Percentiles rank a stretch among this genome's conserved stretches.
These are phyloP conservation scores for Chamaetylas fuelleborni DNA, from an alignment of 2,113 vertebrate genomes.

Conservation along the genomic window DNA sequence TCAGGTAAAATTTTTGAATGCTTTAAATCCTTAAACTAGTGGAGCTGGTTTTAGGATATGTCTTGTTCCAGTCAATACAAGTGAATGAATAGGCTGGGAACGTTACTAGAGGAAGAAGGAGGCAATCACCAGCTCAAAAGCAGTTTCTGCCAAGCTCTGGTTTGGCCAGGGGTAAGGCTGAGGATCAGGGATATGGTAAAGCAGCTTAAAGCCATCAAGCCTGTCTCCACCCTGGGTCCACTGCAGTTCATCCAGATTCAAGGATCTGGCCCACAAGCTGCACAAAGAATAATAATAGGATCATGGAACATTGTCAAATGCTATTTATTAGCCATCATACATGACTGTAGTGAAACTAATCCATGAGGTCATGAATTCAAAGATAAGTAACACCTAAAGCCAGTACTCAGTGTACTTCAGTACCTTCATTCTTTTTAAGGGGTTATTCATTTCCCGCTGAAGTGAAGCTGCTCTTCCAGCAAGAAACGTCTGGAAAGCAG, in stretches of 20 bases:
- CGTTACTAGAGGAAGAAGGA: constrained; percentile 1
- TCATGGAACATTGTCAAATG: background rate
- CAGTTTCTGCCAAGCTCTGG: constrained; percentile 33
- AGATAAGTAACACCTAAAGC: background rate
- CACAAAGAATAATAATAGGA: constrained; percentile 1
- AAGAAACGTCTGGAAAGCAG: constrained; percentile 97
- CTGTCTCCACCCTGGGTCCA: constrained; percentile 7
- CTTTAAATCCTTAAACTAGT: background rate
- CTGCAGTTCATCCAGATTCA: constrained; percentile 21
- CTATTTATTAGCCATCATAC: background rate
- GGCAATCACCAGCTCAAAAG: constrained; percentile 23
- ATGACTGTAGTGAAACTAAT: background rate
- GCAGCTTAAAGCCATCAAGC: constrained; percentile 31
- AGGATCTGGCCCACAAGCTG: constrained; percentile 10
- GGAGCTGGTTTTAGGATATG: background rate
- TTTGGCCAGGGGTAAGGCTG: constrained; percentile 20
- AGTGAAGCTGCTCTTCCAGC: constrained; percentile 95
- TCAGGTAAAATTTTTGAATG: background rate
- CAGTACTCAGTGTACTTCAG: background rate
- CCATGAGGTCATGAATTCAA: background rate
- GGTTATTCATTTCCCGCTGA: constrained; percentile 98
- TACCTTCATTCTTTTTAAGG: constrained; percentile 99
- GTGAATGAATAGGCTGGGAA: background rate
- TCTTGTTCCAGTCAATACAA: background rate
- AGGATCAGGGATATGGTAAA: background rate